Conservation (phyloP, 2,888 invertebrate species). For the Lamellibrachia satsuma region DNA sequence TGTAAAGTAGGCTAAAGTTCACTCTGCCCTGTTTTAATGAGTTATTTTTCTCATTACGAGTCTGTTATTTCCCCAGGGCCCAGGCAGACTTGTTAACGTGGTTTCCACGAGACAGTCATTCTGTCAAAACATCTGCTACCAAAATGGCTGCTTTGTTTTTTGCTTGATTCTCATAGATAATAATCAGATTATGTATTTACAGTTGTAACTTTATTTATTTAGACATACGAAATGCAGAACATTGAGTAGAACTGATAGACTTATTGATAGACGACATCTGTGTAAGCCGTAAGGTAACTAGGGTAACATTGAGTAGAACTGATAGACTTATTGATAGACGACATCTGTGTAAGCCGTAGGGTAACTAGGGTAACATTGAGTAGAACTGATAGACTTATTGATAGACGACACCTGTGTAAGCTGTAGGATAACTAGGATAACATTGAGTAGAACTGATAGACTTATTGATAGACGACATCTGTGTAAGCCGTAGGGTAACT, state of each 20-base stretch:
- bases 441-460: too few relatives aligned
- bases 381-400: too few relatives aligned
- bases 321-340: not conserved
- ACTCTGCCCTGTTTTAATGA: not conserved
- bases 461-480: too few relatives aligned
- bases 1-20: not conserved
- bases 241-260: not conserved
- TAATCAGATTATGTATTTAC: not conserved
- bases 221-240: not conserved
- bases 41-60: not conserved
- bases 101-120: not conserved
- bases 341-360: too few relatives aligned
- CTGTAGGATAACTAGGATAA: too few relatives aligned
- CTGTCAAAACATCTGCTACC: not conserved
- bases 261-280: not conserved
- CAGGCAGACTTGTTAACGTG: not conserved
- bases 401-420: too few relatives aligned
- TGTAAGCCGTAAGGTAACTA: not conserved
- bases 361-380: too few relatives aligned
- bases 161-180: not conserved
- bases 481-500: too few relatives aligned
- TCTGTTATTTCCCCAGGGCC: not conserved
- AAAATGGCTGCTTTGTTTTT: not conserved
- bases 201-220: not conserved
- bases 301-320: not conserved